These are phyloP conservation scores for Ditylenchus weischeri DNA, from an alignment of 2,888 invertebrate species.

Conservation along the genomic window DNA sequence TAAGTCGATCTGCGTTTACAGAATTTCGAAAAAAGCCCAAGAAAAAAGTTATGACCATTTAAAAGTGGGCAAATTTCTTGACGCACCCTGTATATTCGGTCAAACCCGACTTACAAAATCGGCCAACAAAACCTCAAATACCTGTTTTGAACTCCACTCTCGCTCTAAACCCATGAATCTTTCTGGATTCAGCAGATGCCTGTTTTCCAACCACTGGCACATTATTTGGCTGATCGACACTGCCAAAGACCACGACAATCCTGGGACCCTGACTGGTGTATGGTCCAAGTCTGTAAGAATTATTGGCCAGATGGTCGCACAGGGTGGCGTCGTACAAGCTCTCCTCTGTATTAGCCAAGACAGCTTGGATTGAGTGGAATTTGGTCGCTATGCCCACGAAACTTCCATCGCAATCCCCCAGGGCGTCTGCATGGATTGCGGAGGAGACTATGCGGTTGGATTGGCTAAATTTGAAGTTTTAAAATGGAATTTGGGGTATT, in stretches of 20 bases:
- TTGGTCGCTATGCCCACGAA: constrained; percentile 49
- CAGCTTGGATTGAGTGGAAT: constrained; percentile 47
- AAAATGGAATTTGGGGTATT: too few species aligned
- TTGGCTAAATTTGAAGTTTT: too few species aligned
- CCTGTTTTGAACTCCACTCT: constrained; percentile 61
- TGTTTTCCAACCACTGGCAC: too few species aligned
- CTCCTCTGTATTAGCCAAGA: constrained; percentile 47
- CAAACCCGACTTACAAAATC: neutral
- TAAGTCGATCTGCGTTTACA: too few species aligned
- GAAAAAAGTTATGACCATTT: too few species aligned
- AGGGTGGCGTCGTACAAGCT: constrained; percentile 50
- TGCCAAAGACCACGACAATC: constrained; percentile 61
- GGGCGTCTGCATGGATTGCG: neutral
- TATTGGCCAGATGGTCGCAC: constrained; percentile 41
- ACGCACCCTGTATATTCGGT: too few species aligned
- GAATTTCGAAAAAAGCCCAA: too few species aligned
- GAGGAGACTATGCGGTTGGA: neutral
- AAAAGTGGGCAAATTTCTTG: too few species aligned
- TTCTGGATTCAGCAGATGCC: constrained; percentile 16
- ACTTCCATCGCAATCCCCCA: constrained; percentile 40
- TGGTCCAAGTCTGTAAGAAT: constrained; percentile 42
- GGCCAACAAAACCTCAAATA: constrained; percentile 29
- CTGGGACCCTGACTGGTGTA: constrained; percentile 50
- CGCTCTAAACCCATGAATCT: constrained; percentile 60
- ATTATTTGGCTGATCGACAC: constrained; percentile 41